Evolutionary conservation across 2,888 invertebrate genomes (phyloP).

Genomic region (Disparrhopalites patrizii): DNA sequence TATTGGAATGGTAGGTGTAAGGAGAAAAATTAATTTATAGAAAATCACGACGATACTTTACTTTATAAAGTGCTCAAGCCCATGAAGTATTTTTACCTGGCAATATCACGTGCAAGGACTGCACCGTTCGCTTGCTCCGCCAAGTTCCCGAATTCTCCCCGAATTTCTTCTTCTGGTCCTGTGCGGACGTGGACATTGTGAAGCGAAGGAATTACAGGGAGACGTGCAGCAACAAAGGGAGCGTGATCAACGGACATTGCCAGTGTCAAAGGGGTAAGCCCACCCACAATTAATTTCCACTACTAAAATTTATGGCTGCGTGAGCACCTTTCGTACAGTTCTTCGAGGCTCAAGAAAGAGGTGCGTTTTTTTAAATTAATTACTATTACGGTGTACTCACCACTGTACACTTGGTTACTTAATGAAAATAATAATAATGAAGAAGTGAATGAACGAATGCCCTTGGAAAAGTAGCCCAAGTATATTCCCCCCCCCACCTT

Average conservation of each 20-base stretch:
- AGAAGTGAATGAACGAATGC: no score
- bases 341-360: no score
- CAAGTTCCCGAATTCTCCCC: slow-evolving; percentile 87
- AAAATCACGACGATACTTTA: no score
- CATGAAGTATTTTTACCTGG: slow-evolving; percentile 74
- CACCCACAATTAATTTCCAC: not conserved
- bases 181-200: slow-evolving; percentile 84
- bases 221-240: slow-evolving; percentile 77
- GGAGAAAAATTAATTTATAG: no score
- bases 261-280: slow-evolving; percentile 36
- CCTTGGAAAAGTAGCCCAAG: no score
- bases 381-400: not conserved
- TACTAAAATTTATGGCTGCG: not conserved
- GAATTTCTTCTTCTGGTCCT: slow-evolving; percentile 88
- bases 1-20: no score
- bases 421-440: no score
- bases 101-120: slow-evolving; percentile 79
- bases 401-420: no score
- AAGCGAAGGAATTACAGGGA: slow-evolving; percentile 63
- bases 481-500: no score
- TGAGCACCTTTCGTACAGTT: no score
- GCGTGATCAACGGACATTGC: slow-evolving; percentile 63
- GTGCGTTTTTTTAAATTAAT: slow-evolving; percentile 2
- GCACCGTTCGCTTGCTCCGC: slow-evolving; percentile 80
- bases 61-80: slow-evolving; percentile 74